phyloP scores from a whole-genome alignment of 1,140 invertebrate species.

The Matsumurasca onukii region DNA sequence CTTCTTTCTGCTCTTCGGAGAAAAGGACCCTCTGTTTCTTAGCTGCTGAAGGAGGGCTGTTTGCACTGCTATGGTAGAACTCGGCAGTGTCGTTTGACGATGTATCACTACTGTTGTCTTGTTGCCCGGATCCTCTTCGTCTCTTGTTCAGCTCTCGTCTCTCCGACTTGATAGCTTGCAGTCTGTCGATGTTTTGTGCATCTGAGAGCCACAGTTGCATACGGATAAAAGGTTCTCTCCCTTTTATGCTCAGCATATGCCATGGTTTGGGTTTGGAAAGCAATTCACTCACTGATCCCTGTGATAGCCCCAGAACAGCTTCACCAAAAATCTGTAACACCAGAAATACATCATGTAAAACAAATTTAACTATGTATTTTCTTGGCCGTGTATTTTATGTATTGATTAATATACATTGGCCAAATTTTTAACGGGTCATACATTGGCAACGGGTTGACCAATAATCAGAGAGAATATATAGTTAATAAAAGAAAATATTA shows the following conservation, averaged over 20 bases:
- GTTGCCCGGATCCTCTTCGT: slow-evolving; percentile 55
- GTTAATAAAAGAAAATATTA: too few species aligned
- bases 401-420: too few species aligned
- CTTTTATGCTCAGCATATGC: slow-evolving; percentile 99
- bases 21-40: slow-evolving; percentile 87
- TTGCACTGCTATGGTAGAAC: slow-evolving; percentile 75
- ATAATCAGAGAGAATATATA: too few species aligned
- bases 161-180: slow-evolving; percentile 87
- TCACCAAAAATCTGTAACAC: slow-evolving; percentile 86
- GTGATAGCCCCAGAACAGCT: slow-evolving; percentile 91
- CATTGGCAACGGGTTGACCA: too few species aligned
- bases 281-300: slow-evolving; percentile 96
- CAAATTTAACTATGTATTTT: not conserved
- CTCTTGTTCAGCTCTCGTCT: slow-evolving; percentile 86
- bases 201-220: slow-evolving; percentile 98
- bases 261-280: slow-evolving; percentile 98
- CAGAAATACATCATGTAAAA: slow-evolving; percentile 19
- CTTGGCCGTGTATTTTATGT: too few species aligned
- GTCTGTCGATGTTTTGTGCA: slow-evolving; percentile 85
- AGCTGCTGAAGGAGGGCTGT: slow-evolving; percentile 69
- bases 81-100: slow-evolving; percentile 87
- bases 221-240: slow-evolving; percentile 94
- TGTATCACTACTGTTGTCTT: slow-evolving; percentile 80
- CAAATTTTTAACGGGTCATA: too few species aligned
- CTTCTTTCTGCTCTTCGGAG: slow-evolving; percentile 98